phyloP scores from a whole-genome alignment of 2,797 vertebrate genomes.

The Mus caroli region DNA sequence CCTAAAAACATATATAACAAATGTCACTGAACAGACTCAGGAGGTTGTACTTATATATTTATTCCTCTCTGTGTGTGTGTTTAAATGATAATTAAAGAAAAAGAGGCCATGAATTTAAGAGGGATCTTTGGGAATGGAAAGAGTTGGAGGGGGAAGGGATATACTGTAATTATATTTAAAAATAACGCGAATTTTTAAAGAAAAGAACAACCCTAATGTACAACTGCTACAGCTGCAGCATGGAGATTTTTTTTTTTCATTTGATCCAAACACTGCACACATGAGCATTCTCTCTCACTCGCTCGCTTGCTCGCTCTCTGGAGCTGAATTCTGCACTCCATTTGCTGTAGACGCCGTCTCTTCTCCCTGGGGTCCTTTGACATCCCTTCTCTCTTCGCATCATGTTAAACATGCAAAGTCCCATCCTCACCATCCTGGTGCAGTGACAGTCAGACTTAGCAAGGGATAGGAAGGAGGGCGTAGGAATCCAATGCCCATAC shows the following conservation, averaged over 20 bases:
- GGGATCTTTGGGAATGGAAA: background rate
- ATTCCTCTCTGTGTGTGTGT: background rate
- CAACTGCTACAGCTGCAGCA: conserved; percentile 51
- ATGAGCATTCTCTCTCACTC: background rate
- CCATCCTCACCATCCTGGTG: background rate
- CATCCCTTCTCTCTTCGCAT: no score
- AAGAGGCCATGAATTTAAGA: background rate
- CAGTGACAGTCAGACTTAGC: background rate
- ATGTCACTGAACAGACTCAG: background rate
- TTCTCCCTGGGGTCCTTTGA: no score
- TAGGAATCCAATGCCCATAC: background rate
- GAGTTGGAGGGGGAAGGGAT: background rate
- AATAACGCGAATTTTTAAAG: background rate
- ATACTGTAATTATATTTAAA: background rate
- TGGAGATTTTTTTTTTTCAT: conserved; percentile 63
- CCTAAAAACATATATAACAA: background rate
- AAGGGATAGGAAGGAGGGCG: background rate
- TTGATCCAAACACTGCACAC: background rate
- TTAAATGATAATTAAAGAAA: background rate
- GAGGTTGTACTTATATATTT: background rate
- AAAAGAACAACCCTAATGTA: background rate
- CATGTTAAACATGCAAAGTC: no score
- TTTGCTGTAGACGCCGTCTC: no score
- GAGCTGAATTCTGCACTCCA: no score
- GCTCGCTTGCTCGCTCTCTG: no score